These are phyloP conservation scores for Cololabis saira DNA, from an alignment of 2,113 vertebrate genomes.

Conservation along the genomic window DNA sequence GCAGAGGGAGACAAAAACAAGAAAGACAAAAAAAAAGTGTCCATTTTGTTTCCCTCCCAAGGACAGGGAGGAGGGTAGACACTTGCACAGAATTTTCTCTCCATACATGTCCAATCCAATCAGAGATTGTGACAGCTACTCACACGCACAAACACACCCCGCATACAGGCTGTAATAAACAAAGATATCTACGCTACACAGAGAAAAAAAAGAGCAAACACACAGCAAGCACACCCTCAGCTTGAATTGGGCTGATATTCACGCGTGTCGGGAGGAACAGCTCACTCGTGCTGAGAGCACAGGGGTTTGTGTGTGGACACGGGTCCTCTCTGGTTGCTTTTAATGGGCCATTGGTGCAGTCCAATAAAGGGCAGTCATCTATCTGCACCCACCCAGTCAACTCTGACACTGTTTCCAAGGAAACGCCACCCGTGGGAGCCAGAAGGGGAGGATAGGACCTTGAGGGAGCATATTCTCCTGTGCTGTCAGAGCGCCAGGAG, in stretches of 20 bases:
- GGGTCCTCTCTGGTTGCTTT: conserved; percentile 62
- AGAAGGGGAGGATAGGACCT: conserved; percentile 77
- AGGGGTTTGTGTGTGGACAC: conserved; percentile 56
- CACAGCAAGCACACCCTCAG: conserved; percentile 34
- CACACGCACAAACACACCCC: conserved; percentile 22
- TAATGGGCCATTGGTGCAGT: conserved; percentile 80
- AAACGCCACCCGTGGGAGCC: conserved; percentile 81
- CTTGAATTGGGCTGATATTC: conserved; percentile 65
- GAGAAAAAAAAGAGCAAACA: conserved; percentile 9
- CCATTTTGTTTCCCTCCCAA: conserved; percentile 80
- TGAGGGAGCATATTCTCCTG: conserved; percentile 80
- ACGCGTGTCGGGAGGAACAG: conserved; percentile 65
- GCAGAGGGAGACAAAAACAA: conserved; percentile 55
- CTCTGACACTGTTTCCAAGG: conserved; percentile 86
- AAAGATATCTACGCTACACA: conserved; percentile 50
- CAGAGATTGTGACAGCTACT: conserved; percentile 44
- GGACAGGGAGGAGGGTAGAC: conserved; percentile 66
- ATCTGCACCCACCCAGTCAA: conserved; percentile 84
- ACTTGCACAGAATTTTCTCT: conserved; percentile 50
- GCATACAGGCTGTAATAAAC: conserved; percentile 30
- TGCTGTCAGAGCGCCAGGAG: conserved; percentile 75
- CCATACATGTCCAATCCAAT: conserved; percentile 56
- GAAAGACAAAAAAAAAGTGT: conserved; percentile 51
- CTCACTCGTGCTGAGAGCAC: conserved; percentile 65
- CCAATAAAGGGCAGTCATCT: conserved; percentile 85